Conservation (phyloP, 1,140 invertebrate genomes). For the Drosophila watanabei region DNA sequence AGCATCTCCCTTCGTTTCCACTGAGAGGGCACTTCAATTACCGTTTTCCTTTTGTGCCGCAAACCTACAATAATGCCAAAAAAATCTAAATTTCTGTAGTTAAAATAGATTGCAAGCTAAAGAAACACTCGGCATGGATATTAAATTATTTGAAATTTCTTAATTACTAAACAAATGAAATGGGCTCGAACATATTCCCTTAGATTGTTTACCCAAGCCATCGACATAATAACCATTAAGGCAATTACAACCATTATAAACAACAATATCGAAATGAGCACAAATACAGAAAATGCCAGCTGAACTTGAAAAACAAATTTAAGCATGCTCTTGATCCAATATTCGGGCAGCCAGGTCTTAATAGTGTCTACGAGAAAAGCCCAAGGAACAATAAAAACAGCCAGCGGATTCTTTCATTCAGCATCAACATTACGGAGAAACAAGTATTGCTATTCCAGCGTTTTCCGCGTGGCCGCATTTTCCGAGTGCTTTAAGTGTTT, state of each 20-base stretch:
- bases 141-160: slow-evolving; percentile 49
- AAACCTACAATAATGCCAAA: slow-evolving; percentile 21
- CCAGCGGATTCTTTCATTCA: slow-evolving; percentile 26
- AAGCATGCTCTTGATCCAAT: slow-evolving; percentile 44
- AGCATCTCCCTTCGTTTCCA: background rate
- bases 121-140: slow-evolving; percentile 38
- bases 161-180: slow-evolving; percentile 38
- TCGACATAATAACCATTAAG: slow-evolving; percentile 70
- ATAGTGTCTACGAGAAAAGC: slow-evolving; percentile 44
- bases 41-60: slow-evolving; percentile 32
- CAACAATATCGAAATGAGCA: slow-evolving; percentile 56
- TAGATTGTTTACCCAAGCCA: slow-evolving; percentile 58
- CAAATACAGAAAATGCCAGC: slow-evolving; percentile 21
- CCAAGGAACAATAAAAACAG: slow-evolving; percentile 12
- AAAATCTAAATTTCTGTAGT: slow-evolving; percentile 23
- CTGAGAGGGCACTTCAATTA: slow-evolving; percentile 35
- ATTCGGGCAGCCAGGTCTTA: slow-evolving; percentile 40
- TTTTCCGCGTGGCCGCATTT: slow-evolving; percentile 36
- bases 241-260: slow-evolving; percentile 79
- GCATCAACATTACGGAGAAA: slow-evolving; percentile 22
- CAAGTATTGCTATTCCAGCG: slow-evolving; percentile 31
- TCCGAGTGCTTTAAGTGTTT: slow-evolving; percentile 36
- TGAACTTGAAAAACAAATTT: slow-evolving; percentile 42
- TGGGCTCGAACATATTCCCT: slow-evolving; percentile 6
- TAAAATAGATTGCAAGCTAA: slow-evolving; percentile 44